These are phyloP conservation scores for Astreopora myriophthalma DNA, from an alignment of 64 coral and sea anemone species.

Conservation along the genomic window DNA sequence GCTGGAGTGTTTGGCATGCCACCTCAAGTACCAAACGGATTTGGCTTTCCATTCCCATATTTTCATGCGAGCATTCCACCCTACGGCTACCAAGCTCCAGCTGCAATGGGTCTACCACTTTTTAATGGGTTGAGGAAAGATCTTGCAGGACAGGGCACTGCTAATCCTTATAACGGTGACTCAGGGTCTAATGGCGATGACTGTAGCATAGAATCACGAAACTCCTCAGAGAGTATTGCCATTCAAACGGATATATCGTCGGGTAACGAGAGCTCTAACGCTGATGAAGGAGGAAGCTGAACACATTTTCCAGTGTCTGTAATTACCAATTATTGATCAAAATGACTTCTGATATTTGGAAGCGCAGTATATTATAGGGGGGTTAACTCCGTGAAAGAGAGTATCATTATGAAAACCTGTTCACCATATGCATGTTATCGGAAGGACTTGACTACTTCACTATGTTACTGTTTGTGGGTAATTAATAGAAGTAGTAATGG, in stretches of 20 bases:
- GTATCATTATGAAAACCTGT: too few species aligned
- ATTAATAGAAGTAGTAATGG: too few species aligned
- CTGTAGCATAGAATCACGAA: conserved; percentile 24
- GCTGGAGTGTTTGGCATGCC: conserved; percentile 4
- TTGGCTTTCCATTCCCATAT: conserved; percentile 36
- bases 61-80: not conserved
- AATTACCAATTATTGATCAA: too few species aligned
- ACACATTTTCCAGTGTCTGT: too few species aligned
- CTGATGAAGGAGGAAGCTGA: conserved; percentile 45
- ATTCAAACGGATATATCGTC: conserved; percentile 17
- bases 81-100: conserved; percentile 18
- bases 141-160: not conserved
- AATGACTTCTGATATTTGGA: too few species aligned
- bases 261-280: conserved; percentile 24
- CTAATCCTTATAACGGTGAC: conserved; percentile 20
- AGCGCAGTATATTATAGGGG: too few species aligned
- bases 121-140: conserved; percentile 10
- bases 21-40: not conserved
- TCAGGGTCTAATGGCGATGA: conserved; percentile 35
- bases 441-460: too few species aligned
- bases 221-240: conserved; percentile 31
- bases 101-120: conserved; percentile 4
- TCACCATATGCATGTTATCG: too few species aligned
- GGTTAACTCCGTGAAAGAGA: too few species aligned
- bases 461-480: too few species aligned